Evolutionary conservation across 2,888 invertebrate genomes (phyloP).

Genomic region (Agrotis puta): DNA sequence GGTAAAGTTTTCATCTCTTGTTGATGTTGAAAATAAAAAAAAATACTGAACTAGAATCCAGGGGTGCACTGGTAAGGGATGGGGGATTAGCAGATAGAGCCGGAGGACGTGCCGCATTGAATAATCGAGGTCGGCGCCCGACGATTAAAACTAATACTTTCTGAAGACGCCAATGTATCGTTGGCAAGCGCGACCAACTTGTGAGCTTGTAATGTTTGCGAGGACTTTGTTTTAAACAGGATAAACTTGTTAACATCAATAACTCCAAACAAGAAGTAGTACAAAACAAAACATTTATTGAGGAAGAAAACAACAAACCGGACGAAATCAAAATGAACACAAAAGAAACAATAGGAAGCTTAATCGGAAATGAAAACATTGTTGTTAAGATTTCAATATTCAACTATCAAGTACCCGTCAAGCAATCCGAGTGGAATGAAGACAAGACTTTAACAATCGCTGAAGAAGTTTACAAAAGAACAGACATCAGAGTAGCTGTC

Average conservation of each 20-base stretch:
- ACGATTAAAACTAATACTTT: constrained; percentile 78
- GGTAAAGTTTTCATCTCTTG: constrained; percentile 87
- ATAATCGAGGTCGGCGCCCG: constrained; percentile 74
- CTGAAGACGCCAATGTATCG: constrained; percentile 69
- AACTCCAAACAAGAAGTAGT: constrained; percentile 18
- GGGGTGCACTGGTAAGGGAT: constrained; percentile 71
- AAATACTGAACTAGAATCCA: constrained; percentile 75
- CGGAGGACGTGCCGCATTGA: constrained; percentile 76
- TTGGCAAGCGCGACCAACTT: constrained; percentile 43
- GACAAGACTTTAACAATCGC: constrained; percentile 49
- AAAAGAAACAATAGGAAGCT: constrained; percentile 32
- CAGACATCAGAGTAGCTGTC: constrained; percentile 65
- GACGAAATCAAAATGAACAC: constrained; percentile 12
- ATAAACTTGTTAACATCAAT: constrained; percentile 28
- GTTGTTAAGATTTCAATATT: constrained; percentile 46
- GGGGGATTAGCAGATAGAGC: constrained; percentile 73
- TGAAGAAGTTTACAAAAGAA: constrained; percentile 62
- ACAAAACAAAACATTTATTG: neutral
- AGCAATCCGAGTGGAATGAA: constrained; percentile 43
- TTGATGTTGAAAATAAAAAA: constrained; percentile 83
- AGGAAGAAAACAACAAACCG: constrained; percentile 1
- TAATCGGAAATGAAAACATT: constrained; percentile 42
- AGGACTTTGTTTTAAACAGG: constrained; percentile 47
- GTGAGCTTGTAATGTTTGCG: constrained; percentile 50
- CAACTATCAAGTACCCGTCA: constrained; percentile 46